Evolutionary conservation across 2,797 vertebrate species (phyloP), one percentile per base, ranked within the genome.

Genomic region (Acanthurus leucopareius): DNA sequence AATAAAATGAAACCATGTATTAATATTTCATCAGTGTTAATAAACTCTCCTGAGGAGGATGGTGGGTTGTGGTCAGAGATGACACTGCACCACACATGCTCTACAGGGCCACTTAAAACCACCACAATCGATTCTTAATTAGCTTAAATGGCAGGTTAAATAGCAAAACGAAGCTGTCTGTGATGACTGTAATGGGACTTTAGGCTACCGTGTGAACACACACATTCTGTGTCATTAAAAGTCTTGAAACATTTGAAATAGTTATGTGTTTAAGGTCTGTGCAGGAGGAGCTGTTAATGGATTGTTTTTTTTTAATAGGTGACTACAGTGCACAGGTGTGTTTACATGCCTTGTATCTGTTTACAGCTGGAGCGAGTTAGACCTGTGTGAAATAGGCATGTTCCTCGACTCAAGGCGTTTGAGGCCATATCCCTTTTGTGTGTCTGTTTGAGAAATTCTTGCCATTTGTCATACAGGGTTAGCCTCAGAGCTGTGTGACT

Each of bases 381-480:
- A 65, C 73, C 65, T 61, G 45, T 53, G 75, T 68, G 62, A 77
- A 83, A 83, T 19, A 32, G 47, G 56, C 20, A 3, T 32, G 53
- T 72, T 54, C 51, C 47, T 28, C 0, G 10, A 64, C 45, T 71
- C 25, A 25, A 13, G 13, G 13, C 54, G 3, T 17, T 6, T 5
- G 17, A 58, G 22, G 32, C 25, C 35, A 1, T 5, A 56, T 67
- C 40, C 54, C 28, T 56, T 66, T 20, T 42, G 32, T 58, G 17
- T 19, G 69, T 78, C 25, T 20, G 2, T 60, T 68, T 0, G 15
- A 57, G 63, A 86, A 87, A 35, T 61, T 85, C 88, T 48, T 64
- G 2, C 32, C 71, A 6, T 89, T 79, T 79, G 83, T 91, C 82
- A 88, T 9, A 0, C 5, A 15, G 73, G 67, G 20, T 60, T 73